These are phyloP conservation scores for Staurois parvus DNA, from an alignment of 2,797 vertebrate genomes.

Conservation along the genomic window DNA sequence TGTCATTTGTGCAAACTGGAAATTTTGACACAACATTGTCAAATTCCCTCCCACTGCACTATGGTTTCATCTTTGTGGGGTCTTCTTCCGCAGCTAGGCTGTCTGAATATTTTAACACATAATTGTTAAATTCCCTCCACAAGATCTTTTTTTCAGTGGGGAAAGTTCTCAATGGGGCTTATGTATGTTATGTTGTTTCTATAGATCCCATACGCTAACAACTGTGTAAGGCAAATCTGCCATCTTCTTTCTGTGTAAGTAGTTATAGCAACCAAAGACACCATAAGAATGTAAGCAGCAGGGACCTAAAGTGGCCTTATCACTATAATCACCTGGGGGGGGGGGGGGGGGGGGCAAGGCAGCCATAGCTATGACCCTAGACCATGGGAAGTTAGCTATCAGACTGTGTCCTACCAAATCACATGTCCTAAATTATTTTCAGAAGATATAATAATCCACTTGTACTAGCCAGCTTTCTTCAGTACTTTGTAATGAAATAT, in stretches of 20 bases:
- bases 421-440: not conserved
- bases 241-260: not conserved
- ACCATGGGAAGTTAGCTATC: no score
- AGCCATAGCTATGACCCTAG: no score
- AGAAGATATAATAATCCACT: no score
- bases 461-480: no score
- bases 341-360: no score
- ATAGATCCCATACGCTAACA: not conserved
- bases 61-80: constrained; percentile 42
- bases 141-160: constrained; percentile 10
- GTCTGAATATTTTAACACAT: constrained; percentile 51
- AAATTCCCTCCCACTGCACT: constrained; percentile 45
- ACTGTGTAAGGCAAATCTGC: not conserved
- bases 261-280: not conserved
- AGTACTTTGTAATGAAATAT: no score
- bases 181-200: not conserved
- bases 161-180: constrained; percentile 12
- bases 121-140: constrained; percentile 40
- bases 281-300: not conserved
- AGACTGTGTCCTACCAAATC: not conserved
- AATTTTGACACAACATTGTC: constrained; percentile 55
- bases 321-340: no score
- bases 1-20: constrained; percentile 46
- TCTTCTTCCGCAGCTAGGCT: constrained; percentile 24
- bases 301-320: no score